These are phyloP conservation scores for Perizoma flavofasciatum DNA, from an alignment of 2,888 invertebrate genomes.

Conservation along the genomic window DNA sequence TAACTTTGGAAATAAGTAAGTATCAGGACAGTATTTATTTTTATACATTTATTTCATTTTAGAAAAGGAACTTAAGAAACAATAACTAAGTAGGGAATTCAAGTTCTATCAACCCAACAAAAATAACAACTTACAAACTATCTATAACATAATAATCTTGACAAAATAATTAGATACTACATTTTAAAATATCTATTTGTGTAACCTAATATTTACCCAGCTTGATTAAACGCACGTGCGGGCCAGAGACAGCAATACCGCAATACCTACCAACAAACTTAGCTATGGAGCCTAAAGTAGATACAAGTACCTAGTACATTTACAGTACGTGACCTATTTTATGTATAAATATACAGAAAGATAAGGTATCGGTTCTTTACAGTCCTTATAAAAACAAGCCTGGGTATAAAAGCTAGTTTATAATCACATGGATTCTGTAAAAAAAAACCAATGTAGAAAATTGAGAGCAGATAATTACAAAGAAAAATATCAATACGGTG, in stretches of 20 bases:
- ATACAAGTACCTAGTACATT: slow-evolving; percentile 42
- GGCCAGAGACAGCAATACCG: slow-evolving; percentile 40
- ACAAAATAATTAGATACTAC: slow-evolving; percentile 20
- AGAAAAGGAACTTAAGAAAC: no score
- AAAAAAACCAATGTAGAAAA: no score
- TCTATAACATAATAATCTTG: slow-evolving; percentile 17
- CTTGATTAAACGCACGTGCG: slow-evolving; percentile 77
- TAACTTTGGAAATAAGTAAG: slow-evolving; percentile 13
- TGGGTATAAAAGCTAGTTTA: no score
- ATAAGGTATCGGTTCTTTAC: slow-evolving; percentile 22
- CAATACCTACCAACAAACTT: slow-evolving; percentile 26
- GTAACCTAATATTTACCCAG: slow-evolving; percentile 58
- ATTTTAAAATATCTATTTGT: slow-evolving; percentile 43
- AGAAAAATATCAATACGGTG: no score
- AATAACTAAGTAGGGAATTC: no score
- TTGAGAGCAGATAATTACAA: no score
- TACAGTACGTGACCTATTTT: slow-evolving; percentile 62
- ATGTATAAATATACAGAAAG: slow-evolving; percentile 45
- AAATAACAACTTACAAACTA: slow-evolving; percentile 21
- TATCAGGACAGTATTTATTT: no score
- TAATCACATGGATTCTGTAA: no score
- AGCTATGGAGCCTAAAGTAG: slow-evolving; percentile 31
- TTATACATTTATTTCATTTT: no score
- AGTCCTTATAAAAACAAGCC: not conserved
- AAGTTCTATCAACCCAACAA: slow-evolving; percentile 18